Evolutionary conservation across 2,797 vertebrate genomes (phyloP).

Genomic region (Potorous gilbertii): DNA sequence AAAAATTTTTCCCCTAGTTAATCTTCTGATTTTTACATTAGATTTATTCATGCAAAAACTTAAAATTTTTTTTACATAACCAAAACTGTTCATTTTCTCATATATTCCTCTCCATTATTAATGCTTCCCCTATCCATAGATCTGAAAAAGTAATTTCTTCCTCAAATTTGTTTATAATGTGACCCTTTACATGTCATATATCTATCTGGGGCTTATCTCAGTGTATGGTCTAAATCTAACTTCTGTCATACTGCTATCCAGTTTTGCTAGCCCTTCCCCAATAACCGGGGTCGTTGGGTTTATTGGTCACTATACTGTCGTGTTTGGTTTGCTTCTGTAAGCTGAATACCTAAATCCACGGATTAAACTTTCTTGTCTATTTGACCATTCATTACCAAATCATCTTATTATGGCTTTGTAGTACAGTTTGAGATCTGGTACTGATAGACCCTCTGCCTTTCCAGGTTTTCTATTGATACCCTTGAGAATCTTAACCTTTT

Average conservation of each 20-base stretch:
- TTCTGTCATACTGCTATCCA: background rate
- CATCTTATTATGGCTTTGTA: background rate
- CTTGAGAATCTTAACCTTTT: background rate
- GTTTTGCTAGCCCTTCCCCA: background rate
- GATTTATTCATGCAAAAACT: background rate
- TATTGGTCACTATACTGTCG: background rate
- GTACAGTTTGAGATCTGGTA: background rate
- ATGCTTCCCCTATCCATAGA: background rate
- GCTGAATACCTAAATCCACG: too few relatives aligned
- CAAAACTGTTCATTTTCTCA: background rate
- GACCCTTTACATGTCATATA: background rate
- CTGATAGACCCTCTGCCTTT: background rate
- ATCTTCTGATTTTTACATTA: background rate
- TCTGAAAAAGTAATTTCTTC: background rate
- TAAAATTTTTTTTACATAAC: background rate
- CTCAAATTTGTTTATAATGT: background rate
- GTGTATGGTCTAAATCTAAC: background rate
- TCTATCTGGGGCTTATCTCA: background rate
- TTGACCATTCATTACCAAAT: background rate
- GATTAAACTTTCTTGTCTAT: background rate
- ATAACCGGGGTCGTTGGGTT: background rate
- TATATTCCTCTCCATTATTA: background rate
- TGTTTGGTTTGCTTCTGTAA: background rate
- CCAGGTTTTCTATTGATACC: background rate
- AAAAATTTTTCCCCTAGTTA: background rate